Base-by-base conservation (phyloP, 2,113 vertebrate genomes). In the Sardina pilchardus region DNA sequence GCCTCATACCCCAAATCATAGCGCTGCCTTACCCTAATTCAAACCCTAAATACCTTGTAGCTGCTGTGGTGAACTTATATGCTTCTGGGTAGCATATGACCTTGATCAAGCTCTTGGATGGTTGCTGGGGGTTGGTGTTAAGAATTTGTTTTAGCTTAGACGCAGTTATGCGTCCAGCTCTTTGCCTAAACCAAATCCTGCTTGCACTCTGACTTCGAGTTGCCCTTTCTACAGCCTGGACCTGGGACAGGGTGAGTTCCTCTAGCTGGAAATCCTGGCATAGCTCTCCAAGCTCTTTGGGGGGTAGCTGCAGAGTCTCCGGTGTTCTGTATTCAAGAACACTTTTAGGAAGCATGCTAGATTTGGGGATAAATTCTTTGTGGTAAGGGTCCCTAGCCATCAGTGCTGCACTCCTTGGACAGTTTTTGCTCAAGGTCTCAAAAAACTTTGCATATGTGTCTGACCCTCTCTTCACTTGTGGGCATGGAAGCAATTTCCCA, bases 271-370 rank as follows among this genome's bases (percentile, higher is more conserved):
- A 87, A 26, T 39, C 83, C 83, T 82, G 83, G 80, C 81, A 85
- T 85, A 84, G 83, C 53, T 82, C 81, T 84, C 26, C 50, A 75
- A 85, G 83, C 56, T 87, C 48, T 84, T 81, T 87, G 45, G 82
- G 85, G 71, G 83, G 86, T 75, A 85, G 83, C 83, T 87, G 86
- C 83, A 87, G 81, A 44, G 83, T 87, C 71, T 85, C 86, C 82
- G 50, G 56, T 87, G 86, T 80, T 84, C 87, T 88, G 80, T 88
- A 88, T 56, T 82, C 80, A 88, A 48, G 45, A 82, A 78, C 78
- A 75, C 45, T 85, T 83, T 88, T 88, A 85, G 81, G 84, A 16
- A 87, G 84, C 81, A 85, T 82, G 10, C 83, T 71, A 87, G 50
- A 87, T 81, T 84, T 84, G 50, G 78, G 83, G 42, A 87, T 10